Evolutionary conservation across 2,113 vertebrate species (phyloP).

Genomic region (human): DNA sequence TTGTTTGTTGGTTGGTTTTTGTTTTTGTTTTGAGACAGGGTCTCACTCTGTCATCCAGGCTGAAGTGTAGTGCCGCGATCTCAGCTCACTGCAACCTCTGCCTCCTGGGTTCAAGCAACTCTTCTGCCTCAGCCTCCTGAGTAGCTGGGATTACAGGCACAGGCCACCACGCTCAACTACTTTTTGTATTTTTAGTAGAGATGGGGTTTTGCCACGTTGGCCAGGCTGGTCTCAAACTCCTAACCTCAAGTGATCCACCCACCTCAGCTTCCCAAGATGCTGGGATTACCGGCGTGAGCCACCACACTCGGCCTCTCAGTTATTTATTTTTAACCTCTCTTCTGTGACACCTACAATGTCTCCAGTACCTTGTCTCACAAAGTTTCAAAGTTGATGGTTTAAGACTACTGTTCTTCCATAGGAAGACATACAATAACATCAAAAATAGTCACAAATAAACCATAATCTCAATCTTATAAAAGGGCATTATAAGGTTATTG

Average conservation of each 20-base stretch:
- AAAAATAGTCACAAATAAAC: not conserved
- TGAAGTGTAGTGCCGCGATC: not conserved
- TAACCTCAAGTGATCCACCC: too few relatives aligned
- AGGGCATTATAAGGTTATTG: not conserved
- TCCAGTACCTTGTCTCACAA: not conserved
- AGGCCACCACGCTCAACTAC: too few relatives aligned
- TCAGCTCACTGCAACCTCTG: not conserved
- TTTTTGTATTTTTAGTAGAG: too few relatives aligned
- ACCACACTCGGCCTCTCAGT: not conserved
- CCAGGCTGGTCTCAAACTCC: too few relatives aligned
- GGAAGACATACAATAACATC: not conserved
- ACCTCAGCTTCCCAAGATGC: too few relatives aligned
- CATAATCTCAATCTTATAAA: not conserved
- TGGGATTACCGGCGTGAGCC: too few relatives aligned
- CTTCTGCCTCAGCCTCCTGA: too few relatives aligned
- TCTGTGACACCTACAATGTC: too few relatives aligned
- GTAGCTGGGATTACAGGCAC: not conserved
- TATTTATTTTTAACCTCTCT: not conserved
- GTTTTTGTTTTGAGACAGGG: not conserved
- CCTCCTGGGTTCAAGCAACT: not conserved
- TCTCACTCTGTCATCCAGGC: not conserved
- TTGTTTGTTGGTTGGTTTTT: not conserved
- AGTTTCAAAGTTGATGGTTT: fast-evolving
- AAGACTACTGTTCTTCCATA: not conserved
- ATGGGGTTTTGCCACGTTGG: too few relatives aligned